phyloP scores from a whole-genome alignment of 1,140 invertebrate species.

The Aphaenogaster rudis region DNA sequence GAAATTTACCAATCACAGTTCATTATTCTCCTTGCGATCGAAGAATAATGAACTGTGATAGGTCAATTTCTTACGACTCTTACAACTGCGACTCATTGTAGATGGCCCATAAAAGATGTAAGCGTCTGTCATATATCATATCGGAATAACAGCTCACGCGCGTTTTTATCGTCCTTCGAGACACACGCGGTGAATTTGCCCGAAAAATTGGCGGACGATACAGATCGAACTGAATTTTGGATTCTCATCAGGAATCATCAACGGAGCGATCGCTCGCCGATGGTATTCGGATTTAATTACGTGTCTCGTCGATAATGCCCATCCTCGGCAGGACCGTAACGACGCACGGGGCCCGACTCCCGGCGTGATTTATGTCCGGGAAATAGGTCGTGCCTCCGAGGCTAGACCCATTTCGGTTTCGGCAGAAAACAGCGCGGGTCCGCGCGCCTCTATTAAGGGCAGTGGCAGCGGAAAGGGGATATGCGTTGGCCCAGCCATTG shows the following conservation, averaged over 20 bases:
- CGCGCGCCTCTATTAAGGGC: slow-evolving; percentile 73
- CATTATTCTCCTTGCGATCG: too few species aligned
- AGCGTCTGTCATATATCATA: neutral
- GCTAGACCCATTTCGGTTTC: slow-evolving; percentile 80
- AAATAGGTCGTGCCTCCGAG: slow-evolving; percentile 85
- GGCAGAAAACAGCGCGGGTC: slow-evolving; percentile 78
- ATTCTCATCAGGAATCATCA: slow-evolving; percentile 81
- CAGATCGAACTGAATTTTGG: slow-evolving; percentile 81
- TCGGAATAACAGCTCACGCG: neutral
- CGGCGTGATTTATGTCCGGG: slow-evolving; percentile 86
- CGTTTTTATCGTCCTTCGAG: neutral
- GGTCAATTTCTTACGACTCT: too few species aligned
- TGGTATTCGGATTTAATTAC: slow-evolving; percentile 83
- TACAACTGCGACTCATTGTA: too few species aligned
- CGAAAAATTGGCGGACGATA: slow-evolving; percentile 38
- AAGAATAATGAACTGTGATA: too few species aligned
- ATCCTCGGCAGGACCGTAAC: slow-evolving; percentile 83
- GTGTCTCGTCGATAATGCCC: slow-evolving; percentile 83
- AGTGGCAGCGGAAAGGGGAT: slow-evolving; percentile 67
- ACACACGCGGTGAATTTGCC: neutral
- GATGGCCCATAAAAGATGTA: neutral
- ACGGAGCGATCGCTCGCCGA: slow-evolving; percentile 77
- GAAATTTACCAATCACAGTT: too few species aligned
- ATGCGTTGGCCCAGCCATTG: slow-evolving; percentile 29
- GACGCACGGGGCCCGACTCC: slow-evolving; percentile 78